phyloP scores from a whole-genome alignment of 92 coral and sea anemone genomes.

The Desmophyllum pertusum region DNA sequence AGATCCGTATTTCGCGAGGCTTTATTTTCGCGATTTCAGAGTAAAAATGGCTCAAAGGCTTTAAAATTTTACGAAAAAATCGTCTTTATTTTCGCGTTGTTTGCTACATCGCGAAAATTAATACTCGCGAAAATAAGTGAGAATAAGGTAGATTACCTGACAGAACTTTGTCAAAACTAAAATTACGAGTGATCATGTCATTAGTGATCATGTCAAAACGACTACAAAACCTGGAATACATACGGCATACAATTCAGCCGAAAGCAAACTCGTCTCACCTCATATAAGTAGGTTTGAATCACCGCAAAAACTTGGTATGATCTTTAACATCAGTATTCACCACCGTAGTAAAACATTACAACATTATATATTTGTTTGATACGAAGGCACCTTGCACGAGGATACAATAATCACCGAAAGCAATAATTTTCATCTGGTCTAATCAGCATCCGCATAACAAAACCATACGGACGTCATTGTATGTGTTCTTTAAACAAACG shows the following conservation, averaged over 20 bases:
- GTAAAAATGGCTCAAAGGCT: no score
- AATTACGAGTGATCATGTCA: background rate
- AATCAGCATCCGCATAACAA: constrained; percentile 4
- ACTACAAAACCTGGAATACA: background rate
- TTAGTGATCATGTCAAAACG: background rate
- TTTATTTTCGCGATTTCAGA: no score
- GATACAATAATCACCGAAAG: background rate
- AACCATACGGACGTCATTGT: background rate
- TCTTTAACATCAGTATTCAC: background rate
- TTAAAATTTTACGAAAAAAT: no score
- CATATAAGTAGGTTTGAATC: background rate
- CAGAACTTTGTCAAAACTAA: background rate
- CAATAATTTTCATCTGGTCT: background rate
- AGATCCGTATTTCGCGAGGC: no score
- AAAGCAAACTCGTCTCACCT: background rate
- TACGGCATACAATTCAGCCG: background rate
- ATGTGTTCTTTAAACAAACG: background rate
- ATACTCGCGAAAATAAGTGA: no score
- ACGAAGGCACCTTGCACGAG: background rate
- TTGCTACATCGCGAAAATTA: no score
- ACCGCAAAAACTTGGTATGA: background rate
- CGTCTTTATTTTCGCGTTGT: no score
- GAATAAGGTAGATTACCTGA: background rate
- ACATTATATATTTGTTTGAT: background rate
- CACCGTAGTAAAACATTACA: background rate